phyloP scores from a whole-genome alignment of 2,888 invertebrate genomes.

The Eumerus sabulonum region DNA sequence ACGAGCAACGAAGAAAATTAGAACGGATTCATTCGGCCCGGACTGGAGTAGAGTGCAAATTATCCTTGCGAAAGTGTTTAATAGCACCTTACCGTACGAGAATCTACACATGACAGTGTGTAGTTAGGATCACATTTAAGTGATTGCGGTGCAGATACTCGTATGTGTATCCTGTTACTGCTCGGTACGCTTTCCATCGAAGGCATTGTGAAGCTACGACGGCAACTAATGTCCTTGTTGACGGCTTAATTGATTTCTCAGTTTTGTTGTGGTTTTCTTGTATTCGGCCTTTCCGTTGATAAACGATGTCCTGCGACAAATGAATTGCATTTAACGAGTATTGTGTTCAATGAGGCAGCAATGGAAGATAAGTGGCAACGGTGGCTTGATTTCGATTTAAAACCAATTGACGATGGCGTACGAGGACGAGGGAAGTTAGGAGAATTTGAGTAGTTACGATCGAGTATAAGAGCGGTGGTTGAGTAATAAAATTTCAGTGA shows the following conservation, averaged over 20 bases:
- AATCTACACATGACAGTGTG: not conserved
- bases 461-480: not conserved
- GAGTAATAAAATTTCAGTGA: constrained; percentile 38
- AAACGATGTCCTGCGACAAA: not conserved
- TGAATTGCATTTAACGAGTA: constrained; percentile 26
- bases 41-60: constrained; percentile 22
- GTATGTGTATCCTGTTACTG: not conserved
- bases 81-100: constrained; percentile 25
- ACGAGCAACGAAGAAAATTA: constrained; percentile 28
- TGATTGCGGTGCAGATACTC: too few species aligned
- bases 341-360: constrained; percentile 2
- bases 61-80: constrained; percentile 47
- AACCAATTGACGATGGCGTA: not conserved
- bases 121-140: too few species aligned
- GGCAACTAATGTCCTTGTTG: constrained; percentile 52
- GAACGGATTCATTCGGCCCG: constrained; percentile 26
- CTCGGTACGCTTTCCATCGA: not conserved
- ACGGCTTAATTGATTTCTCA: constrained; percentile 62
- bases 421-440: too few species aligned
- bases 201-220: not conserved
- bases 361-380: constrained; percentile 23
- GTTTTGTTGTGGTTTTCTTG: constrained; percentile 7
- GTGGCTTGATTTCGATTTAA: constrained; percentile 2
- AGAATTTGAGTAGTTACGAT: not conserved
- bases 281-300: not conserved